These are phyloP conservation scores for Mantis religiosa DNA, from an alignment of 2,888 invertebrate species.

Conservation along the genomic window DNA sequence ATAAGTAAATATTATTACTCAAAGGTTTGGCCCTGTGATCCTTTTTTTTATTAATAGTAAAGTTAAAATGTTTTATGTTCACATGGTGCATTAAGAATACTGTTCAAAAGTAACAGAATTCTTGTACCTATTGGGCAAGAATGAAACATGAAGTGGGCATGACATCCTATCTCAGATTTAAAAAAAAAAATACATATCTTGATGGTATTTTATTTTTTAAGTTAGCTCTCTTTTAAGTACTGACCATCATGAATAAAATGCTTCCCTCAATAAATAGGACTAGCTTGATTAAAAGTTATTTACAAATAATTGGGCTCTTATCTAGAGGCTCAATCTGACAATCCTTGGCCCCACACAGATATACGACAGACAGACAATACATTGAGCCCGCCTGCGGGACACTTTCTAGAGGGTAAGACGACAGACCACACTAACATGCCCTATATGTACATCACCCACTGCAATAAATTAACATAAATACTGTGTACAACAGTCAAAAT, in stretches of 20 bases:
- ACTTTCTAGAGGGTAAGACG: not conserved
- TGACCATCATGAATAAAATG: constrained; percentile 3
- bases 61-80: not conserved
- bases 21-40: constrained; percentile 11
- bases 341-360: constrained; percentile 17
- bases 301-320: not conserved
- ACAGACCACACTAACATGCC: not conserved
- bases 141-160: not conserved
- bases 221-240: not conserved
- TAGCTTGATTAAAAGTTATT: not conserved
- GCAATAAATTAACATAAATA: not conserved
- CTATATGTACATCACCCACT: not conserved
- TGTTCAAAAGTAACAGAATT: constrained; percentile 3
- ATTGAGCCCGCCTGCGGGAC: constrained; percentile 23
- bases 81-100: not conserved
- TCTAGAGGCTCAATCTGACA: not conserved
- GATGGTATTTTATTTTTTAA: not conserved
- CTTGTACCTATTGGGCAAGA: not conserved
- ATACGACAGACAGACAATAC: constrained; percentile 5
- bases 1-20: not conserved
- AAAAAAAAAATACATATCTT: not conserved
- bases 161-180: not conserved
- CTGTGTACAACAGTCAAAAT: not conserved
- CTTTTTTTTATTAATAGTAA: not conserved
- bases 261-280: not conserved